Base-by-base conservation (phyloP, 2,113 vertebrate species). In the Nothoprocta perdicaria region DNA sequence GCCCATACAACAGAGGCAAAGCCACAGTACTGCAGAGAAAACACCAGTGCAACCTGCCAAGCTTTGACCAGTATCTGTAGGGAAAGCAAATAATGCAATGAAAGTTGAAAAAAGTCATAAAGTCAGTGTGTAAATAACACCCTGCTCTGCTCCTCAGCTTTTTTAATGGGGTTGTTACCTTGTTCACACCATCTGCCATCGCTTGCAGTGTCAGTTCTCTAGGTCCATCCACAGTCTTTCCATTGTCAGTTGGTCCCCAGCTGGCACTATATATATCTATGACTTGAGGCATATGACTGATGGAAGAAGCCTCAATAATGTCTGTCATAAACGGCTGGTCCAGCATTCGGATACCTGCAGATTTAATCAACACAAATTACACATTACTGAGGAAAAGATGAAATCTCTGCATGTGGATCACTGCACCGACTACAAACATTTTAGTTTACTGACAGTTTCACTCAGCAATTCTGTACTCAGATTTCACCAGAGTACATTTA, bases 251-350 rank as follows among this genome's bases (percentile, higher is more conserved):
- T 12, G 99, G 99, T 27, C 99, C 99, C 99, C 99, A 99, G 97
- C 99, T 99, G 95, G 99, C 99, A 22, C 99, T 99, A 89, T 99
- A 99, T 82, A 99, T 99, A 93, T 99, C 99, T 62, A 99, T 99
- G 48, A 99, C 96, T 95, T 99, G 99, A 9, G 99, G 99, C 99
- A 99, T 99, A 83, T 99, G 99, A 89, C 99, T 99, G 97, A 99
- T 99, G 76, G 99, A 99, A 10, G 99, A 99, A 38, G 99, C 99
- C 95, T 99, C 99, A 5, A 99, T 99, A 84, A 99, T 99, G 94
- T 99, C 99, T 2, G 99, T 99, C 99, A 99, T 99, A 69, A 99
- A 99, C 0, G 99, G 99, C 93, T 99, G 99, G 96, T 99, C 99
- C 18, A 99, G 89, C 99, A 99, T 99, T 57, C 99, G 98, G 94